Base-by-base conservation (phyloP, 2,888 invertebrate species). In the Lasioglossum pauxillum region DNA sequence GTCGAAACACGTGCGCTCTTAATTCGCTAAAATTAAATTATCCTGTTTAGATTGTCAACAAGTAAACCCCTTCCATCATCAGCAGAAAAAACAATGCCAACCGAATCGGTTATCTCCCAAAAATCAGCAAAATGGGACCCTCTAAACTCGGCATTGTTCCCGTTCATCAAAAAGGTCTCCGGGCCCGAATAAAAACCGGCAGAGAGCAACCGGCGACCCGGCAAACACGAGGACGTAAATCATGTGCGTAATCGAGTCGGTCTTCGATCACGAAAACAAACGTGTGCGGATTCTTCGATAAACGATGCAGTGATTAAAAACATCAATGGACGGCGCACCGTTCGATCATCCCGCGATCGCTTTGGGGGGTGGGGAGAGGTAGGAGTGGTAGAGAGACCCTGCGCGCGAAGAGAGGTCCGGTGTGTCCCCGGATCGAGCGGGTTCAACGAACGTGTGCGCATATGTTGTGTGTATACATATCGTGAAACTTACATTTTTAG, bases 401-500 rank as follows among this genome's bases (percentile, higher is more conserved):
- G 31, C 14, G 31, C 16, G 67, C 0, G 16, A 38, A 7, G 69
- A 19, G 35, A 69, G 12, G 8, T 16, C 35, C 5, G 69, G 23
- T 8, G 23, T 8, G 69, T 38, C 49, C 53, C 78, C n/a, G 19
- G 53, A 72, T 75, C 75, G 75, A 60, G 41, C 57, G 57, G 75
- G 38, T 75, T 64, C 75, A 38, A 41, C 74, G 67, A 19, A 23
- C 46, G 67, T 16, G n/a, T 14, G 19, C 46, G 57, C 27, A 31
- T 77, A 38, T 35, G 67, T 67, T 35, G 35, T 35, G 27, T 35
- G 19, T 67, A 35, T 27, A 16, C 5, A 67, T 72, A 60, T n/a
- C n/a, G 31, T 77, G 82, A 27, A 77, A 92, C 95, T 95, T 87
- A 95, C 95, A 95, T 95, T 95, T 95, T 95, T 95, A 93, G 93